Evolutionary conservation across 1,140 invertebrate species (phyloP).

Genomic region (Calosoma granatense): DNA sequence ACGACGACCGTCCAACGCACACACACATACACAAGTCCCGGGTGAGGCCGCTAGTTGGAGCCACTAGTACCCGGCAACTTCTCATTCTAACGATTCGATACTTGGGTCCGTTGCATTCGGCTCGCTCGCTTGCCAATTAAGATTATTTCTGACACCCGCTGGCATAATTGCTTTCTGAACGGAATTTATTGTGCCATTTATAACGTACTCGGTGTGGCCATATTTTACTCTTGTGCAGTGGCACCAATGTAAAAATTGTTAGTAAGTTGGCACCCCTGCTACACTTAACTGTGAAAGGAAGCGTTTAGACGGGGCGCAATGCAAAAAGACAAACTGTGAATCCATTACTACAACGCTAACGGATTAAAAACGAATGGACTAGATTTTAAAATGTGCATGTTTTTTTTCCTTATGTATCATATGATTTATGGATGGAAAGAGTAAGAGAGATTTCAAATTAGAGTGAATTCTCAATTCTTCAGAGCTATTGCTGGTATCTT

Average conservation of each 20-base stretch:
- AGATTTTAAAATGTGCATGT: no score
- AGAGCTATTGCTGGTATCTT: no score
- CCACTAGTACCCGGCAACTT: background rate
- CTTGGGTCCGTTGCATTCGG: background rate
- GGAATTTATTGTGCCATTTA: slow-evolving; percentile 3
- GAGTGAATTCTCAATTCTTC: no score
- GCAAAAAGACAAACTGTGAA: no score
- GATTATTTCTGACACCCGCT: slow-evolving; percentile 8
- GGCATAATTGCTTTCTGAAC: slow-evolving; percentile 7
- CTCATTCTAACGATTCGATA: background rate
- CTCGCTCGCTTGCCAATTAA: slow-evolving; percentile 1
- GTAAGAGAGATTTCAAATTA: no score
- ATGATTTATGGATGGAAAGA: no score
- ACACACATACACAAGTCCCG: background rate
- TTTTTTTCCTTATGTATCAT: no score
- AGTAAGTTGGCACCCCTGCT: background rate
- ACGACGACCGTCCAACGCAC: background rate
- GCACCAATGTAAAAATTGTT: slow-evolving; percentile 3
- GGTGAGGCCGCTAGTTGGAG: background rate
- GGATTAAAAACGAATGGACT: no score
- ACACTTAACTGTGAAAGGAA: background rate
- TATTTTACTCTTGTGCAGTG: background rate
- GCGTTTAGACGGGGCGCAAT: no score
- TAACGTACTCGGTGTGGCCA: background rate
- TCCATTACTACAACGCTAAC: no score